Percentiles rank a stretch among this genome's conserved stretches.
These are phyloP conservation scores for Plebejus anna DNA, from an alignment of 2,888 invertebrate species.

Conservation along the genomic window DNA sequence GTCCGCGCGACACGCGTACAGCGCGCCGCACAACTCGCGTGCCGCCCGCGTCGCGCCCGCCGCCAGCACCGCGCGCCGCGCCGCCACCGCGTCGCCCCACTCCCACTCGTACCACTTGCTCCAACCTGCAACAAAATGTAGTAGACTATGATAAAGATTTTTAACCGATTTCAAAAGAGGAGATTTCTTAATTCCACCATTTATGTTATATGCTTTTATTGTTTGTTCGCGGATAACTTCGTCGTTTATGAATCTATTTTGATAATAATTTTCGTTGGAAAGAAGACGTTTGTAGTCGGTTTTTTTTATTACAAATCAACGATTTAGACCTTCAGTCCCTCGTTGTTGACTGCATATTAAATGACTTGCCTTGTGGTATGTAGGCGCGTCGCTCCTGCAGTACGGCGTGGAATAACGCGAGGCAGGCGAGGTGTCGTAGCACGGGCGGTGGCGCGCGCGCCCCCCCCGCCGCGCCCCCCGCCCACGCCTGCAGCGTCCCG, in stretches of 20 bases:
- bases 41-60: slow-evolving; percentile 40
- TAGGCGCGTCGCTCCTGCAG: slow-evolving; percentile 94
- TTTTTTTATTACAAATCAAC: too few species aligned
- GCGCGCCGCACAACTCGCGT: slow-evolving; percentile 45
- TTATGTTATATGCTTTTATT: too few species aligned
- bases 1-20: slow-evolving; percentile 60
- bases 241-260: too few species aligned
- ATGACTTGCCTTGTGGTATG: slow-evolving; percentile 86
- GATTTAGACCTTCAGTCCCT: too few species aligned
- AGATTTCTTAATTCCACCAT: too few species aligned
- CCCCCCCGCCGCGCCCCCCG: slow-evolving; percentile 81
- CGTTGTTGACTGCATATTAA: too few species aligned
- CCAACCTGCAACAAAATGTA: slow-evolving; percentile 54
- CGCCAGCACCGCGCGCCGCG: slow-evolving; percentile 43
- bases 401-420: slow-evolving; percentile 93
- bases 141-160: neutral
- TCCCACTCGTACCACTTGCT: slow-evolving; percentile 69
- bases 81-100: slow-evolving; percentile 63
- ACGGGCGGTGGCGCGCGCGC: slow-evolving; percentile 45
- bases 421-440: slow-evolving; percentile 81
- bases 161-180: too few species aligned
- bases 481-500: slow-evolving; percentile 87
- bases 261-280: too few species aligned
- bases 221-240: too few species aligned
- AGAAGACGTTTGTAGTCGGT: too few species aligned